A percentile compares a stretch with the other conserved stretches of the same genome.
Conservation (phyloP, 1,140 invertebrate species). For the Anagrus nilaparvatae region DNA sequence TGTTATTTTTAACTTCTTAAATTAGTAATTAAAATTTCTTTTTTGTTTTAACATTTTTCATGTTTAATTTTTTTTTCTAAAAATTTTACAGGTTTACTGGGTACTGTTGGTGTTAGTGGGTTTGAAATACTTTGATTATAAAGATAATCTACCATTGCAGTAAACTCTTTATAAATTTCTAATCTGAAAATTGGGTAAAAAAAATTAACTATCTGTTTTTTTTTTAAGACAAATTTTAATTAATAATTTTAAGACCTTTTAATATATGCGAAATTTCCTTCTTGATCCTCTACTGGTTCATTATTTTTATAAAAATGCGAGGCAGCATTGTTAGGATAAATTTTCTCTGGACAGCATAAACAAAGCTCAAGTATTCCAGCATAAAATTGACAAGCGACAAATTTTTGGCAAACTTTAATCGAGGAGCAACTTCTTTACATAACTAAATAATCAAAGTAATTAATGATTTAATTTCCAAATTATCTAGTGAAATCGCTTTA, state of each 20-base stretch:
- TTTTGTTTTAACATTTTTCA: too few relatives aligned
- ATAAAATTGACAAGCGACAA: conserved; percentile 69
- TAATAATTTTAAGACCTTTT: conserved; percentile 47
- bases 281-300: conserved; percentile 67
- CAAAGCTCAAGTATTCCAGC: conserved; percentile 83
- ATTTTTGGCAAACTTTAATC: conserved; percentile 74
- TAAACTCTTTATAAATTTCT: conserved; percentile 83
- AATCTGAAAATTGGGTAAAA: conserved; percentile 45
- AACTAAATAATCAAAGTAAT: conserved; percentile 40
- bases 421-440: conserved; percentile 74
- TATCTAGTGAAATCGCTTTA: too few relatives aligned
- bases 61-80: too few relatives aligned
- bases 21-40: too few relatives aligned
- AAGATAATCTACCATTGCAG: conserved; percentile 67
- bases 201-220: conserved; percentile 12
- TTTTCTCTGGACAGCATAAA: conserved; percentile 68
- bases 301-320: conserved; percentile 81
- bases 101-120: conserved; percentile 36
- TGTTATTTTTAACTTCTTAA: too few relatives aligned
- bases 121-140: conserved; percentile 56
- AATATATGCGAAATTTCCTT: conserved; percentile 60
- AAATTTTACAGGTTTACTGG: conserved; percentile 36
- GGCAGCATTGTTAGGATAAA: conserved; percentile 82
- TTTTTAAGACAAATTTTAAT: too few relatives aligned
- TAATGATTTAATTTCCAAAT: not conserved